Evolutionary conservation across 2,888 invertebrate genomes (phyloP).

Genomic region (Ryuthela nishihirai): DNA sequence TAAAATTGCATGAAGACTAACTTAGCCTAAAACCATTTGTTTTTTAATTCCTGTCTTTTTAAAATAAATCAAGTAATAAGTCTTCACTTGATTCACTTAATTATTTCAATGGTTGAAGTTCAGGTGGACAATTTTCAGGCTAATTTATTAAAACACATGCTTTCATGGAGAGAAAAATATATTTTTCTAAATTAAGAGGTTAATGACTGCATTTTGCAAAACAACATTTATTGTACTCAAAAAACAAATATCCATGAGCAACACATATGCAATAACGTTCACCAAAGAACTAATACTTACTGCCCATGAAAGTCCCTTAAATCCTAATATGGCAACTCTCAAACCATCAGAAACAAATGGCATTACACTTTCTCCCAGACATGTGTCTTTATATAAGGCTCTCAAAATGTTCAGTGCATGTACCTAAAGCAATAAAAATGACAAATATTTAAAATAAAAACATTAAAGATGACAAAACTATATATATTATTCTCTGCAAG

Average conservation of each 20-base stretch:
- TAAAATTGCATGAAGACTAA: too few species aligned
- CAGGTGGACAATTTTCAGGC: too few species aligned
- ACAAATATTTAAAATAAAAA: not conserved
- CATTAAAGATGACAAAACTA: not conserved
- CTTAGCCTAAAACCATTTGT: too few species aligned
- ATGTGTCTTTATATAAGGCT: constrained; percentile 70
- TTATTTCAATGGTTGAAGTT: too few species aligned
- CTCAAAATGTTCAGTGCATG: constrained; percentile 85
- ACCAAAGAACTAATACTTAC: constrained; percentile 55
- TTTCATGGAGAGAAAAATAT: too few species aligned
- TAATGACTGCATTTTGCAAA: not conserved
- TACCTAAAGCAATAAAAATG: constrained; percentile 47
- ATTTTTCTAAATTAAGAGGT: not conserved
- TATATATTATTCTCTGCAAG: constrained; percentile 1
- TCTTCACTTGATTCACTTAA: too few species aligned
- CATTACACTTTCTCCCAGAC: constrained; percentile 67
- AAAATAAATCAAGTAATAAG: too few species aligned
- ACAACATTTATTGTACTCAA: constrained; percentile 1
- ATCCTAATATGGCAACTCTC: constrained; percentile 67
- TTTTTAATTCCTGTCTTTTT: too few species aligned
- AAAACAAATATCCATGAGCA: constrained; percentile 1
- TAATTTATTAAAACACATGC: too few species aligned
- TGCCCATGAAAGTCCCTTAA: constrained; percentile 70
- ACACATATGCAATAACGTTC: too few species aligned
- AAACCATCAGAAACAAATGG: constrained; percentile 67